phyloP scores from a whole-genome alignment of 2,888 invertebrate genomes.

The Drosophila pseudotalamancana region DNA sequence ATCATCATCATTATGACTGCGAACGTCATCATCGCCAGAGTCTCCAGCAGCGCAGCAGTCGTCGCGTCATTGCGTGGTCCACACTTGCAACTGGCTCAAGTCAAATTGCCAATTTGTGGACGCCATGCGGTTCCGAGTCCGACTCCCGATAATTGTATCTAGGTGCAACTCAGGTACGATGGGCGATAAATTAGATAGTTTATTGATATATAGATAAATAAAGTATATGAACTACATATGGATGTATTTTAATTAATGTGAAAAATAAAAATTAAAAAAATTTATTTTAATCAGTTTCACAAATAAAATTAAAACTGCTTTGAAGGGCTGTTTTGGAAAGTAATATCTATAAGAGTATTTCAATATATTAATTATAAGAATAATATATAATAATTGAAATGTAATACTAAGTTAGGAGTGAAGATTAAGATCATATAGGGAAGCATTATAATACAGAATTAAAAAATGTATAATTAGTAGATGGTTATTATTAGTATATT shows the following conservation, averaged over 20 bases:
- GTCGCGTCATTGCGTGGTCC: slow-evolving; percentile 38
- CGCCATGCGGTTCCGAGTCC: slow-evolving; percentile 36
- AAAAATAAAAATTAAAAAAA: too few relatives aligned
- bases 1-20: slow-evolving; percentile 15
- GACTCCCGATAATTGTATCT: slow-evolving; percentile 47
- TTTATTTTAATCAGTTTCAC: too few relatives aligned
- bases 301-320: too few relatives aligned
- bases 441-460: too few relatives aligned
- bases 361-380: too few relatives aligned
- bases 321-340: too few relatives aligned
- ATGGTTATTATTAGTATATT: too few relatives aligned
- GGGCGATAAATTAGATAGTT: slow-evolving; percentile 21
- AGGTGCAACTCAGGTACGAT: slow-evolving; percentile 56
- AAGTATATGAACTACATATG: not conserved
- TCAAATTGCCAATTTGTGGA: slow-evolving; percentile 76
- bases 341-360: too few relatives aligned
- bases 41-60: slow-evolving; percentile 59
- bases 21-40: slow-evolving; percentile 28
- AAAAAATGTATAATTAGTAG: too few relatives aligned
- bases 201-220: not conserved
- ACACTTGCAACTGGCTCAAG: slow-evolving; percentile 59
- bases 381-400: too few relatives aligned
- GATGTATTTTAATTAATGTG: not conserved
- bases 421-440: too few relatives aligned
- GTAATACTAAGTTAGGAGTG: too few relatives aligned